Conservation (phyloP, 2,797 vertebrate species). For the Thamnophis elegans region DNA sequence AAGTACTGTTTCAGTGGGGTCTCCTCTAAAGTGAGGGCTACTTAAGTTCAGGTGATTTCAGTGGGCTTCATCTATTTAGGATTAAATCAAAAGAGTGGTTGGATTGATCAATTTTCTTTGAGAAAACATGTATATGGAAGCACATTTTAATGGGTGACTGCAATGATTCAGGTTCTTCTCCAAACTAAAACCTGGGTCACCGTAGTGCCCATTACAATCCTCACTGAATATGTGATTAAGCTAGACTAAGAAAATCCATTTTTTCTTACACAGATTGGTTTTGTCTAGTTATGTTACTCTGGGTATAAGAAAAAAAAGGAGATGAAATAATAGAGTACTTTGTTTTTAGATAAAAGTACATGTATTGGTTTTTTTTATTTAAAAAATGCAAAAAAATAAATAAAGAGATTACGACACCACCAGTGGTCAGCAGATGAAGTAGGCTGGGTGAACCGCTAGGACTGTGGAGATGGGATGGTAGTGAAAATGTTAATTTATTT, state of each 20-base stretch:
- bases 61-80: not conserved
- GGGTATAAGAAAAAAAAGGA: not conserved
- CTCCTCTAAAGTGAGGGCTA: not conserved
- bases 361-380: not conserved
- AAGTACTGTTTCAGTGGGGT: not conserved
- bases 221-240: not conserved
- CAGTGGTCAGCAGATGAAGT: not conserved
- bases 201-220: not conserved
- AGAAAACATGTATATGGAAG: slow-evolving; percentile 37
- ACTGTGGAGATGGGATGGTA: not conserved
- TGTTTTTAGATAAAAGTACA: not conserved
- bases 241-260: not conserved
- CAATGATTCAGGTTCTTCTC: slow-evolving; percentile 8
- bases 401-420: not conserved
- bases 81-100: not conserved
- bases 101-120: slow-evolving; percentile 28
- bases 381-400: not conserved
- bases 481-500: not conserved
- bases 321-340: not conserved
- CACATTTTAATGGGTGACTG: slow-evolving; percentile 40
- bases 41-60: not conserved
- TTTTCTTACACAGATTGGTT: not conserved
- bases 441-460: not conserved
- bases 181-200: not conserved
- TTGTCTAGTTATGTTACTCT: not conserved